Percentiles rank a stretch among this genome's conserved stretches.
Evolutionary conservation across 1,140 invertebrate species (phyloP).

Genomic region (Dendrolimus punctatus): DNA sequence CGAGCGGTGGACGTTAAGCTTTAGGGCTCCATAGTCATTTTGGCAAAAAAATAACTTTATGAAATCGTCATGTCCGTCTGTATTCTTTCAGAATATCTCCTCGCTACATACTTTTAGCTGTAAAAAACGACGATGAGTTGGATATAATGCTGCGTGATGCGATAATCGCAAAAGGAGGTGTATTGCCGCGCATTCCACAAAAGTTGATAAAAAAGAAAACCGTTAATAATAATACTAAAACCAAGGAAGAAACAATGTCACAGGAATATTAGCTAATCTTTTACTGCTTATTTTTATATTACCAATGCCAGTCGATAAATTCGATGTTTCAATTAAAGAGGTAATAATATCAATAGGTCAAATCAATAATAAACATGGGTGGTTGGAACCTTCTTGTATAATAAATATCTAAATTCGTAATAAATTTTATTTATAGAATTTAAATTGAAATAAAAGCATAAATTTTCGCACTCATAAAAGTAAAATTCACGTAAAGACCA

Average conservation of each 20-base stretch:
- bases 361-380: no score
- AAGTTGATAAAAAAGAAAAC: conserved; percentile 81
- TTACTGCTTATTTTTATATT: no score
- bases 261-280: conserved; percentile 36
- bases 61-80: not conserved
- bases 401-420: no score
- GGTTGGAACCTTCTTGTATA: no score
- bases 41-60: not conserved
- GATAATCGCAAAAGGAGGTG: conserved; percentile 85
- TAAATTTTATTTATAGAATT: no score
- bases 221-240: conserved; percentile 20
- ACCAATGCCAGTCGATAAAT: no score
- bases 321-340: no score
- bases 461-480: no score
- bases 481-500: no score
- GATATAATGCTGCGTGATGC: conserved; percentile 84
- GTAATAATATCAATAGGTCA: no score
- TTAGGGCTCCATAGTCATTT: not conserved
- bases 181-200: conserved; percentile 83
- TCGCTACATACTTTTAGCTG: conserved; percentile 83
- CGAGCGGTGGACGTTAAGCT: not conserved
- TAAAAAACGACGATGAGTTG: conserved; percentile 87
- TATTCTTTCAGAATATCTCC: conserved; percentile 77
- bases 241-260: conserved; percentile 20
- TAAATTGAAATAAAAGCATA: no score